Percentiles rank a stretch among this genome's conserved stretches.
Evolutionary conservation across 2,888 invertebrate species (phyloP).

Genomic region (Scelioninae gen. 2): DNA sequence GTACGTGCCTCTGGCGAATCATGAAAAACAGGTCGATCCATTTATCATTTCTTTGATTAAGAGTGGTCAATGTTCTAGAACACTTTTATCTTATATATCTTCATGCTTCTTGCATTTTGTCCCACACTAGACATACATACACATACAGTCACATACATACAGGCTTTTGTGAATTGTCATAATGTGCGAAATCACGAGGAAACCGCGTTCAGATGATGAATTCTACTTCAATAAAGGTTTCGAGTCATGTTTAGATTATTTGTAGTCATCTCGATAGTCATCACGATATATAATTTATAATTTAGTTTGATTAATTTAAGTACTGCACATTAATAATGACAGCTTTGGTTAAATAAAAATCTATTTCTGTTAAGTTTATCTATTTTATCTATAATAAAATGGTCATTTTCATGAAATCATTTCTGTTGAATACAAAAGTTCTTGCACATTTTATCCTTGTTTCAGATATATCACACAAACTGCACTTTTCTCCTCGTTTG

Average conservation of each 20-base stretch:
- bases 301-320: conserved; percentile 25
- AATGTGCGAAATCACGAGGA: conserved; percentile 16
- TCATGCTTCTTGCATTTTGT: conserved; percentile 59
- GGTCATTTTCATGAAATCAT: not conserved
- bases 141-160: conserved; percentile 20
- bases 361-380: not conserved
- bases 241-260: conserved; percentile 25
- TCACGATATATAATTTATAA: conserved; percentile 9
- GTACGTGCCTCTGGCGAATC: conserved; percentile 75
- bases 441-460: conserved; percentile 31
- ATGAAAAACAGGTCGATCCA: conserved; percentile 75
- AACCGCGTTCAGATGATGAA: conserved; percentile 18
- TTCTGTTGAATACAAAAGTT: conserved; percentile 24
- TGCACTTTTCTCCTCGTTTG: conserved; percentile 47
- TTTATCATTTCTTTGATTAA: conserved; percentile 71
- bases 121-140: conserved; percentile 57
- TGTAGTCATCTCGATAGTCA: conserved; percentile 3
- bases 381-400: conserved; percentile 14
- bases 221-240: conserved; percentile 20
- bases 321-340: conserved; percentile 16
- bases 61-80: conserved; percentile 60
- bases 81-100: conserved; percentile 59
- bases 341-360: not conserved
- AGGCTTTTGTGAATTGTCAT: conserved; percentile 62
- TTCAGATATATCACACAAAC: conserved; percentile 39